These are phyloP conservation scores for Philopedon plagiatum DNA, from an alignment of 2,888 invertebrate species.

Conservation along the genomic window DNA sequence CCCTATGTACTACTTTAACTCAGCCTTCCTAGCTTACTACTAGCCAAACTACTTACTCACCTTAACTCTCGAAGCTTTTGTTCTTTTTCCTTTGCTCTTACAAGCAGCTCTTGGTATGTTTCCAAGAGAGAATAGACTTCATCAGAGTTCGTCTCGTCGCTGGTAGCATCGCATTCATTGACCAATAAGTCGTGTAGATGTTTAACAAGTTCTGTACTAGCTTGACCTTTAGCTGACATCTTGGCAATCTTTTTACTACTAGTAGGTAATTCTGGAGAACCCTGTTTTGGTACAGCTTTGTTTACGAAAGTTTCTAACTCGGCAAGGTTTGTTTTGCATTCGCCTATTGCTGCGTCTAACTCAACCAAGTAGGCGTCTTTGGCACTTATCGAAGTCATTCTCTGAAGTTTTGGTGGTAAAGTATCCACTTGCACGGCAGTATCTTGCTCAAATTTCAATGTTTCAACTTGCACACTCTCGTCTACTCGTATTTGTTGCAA, in stretches of 20 bases:
- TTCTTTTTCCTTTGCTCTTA: constrained; percentile 81
- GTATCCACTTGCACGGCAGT: constrained; percentile 88
- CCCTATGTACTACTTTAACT: constrained; percentile 33
- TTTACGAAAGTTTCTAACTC: constrained; percentile 77
- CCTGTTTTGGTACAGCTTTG: constrained; percentile 72
- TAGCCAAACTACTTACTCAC: constrained; percentile 70
- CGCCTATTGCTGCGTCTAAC: constrained; percentile 79
- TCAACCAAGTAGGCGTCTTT: constrained; percentile 88
- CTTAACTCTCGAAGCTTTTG: constrained; percentile 84
- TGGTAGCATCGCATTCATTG: constrained; percentile 80
- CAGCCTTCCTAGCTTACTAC: constrained; percentile 36
- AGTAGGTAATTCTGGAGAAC: constrained; percentile 72
- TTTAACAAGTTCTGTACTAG: constrained; percentile 84
- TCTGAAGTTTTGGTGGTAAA: constrained; percentile 72
- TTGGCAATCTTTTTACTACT: constrained; percentile 83
- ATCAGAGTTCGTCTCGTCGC: constrained; percentile 77
- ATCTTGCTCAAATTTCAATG: constrained; percentile 82
- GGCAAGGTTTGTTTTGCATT: constrained; percentile 79
- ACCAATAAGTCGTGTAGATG: constrained; percentile 83
- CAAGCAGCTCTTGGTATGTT: constrained; percentile 79
- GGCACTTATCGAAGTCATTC: constrained; percentile 81
- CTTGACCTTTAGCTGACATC: constrained; percentile 83
- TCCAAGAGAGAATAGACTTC: constrained; percentile 77
- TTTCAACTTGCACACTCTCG: constrained; percentile 80
- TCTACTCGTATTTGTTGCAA: constrained; percentile 67